phyloP scores from a whole-genome alignment of 2,888 invertebrate species.

The Trisateles emortualis region DNA sequence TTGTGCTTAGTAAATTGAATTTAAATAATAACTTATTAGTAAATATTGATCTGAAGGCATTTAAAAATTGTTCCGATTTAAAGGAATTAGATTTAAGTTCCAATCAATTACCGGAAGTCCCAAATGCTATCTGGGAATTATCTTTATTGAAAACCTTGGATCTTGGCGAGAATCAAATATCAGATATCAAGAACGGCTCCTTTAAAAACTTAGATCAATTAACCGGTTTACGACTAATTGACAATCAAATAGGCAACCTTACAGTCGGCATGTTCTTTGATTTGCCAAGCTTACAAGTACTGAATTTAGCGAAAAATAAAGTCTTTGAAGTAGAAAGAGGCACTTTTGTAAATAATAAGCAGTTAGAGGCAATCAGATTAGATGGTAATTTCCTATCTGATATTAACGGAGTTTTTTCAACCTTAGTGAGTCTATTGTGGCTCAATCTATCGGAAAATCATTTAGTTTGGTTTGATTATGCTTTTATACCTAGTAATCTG shows the following conservation, averaged over 20 bases:
- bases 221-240: slow-evolving; percentile 94
- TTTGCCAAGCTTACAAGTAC: slow-evolving; percentile 92
- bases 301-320: slow-evolving; percentile 96
- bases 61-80: slow-evolving; percentile 95
- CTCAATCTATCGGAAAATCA: slow-evolving; percentile 96
- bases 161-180: slow-evolving; percentile 96
- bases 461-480: slow-evolving; percentile 97
- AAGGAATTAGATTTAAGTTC: slow-evolving; percentile 96
- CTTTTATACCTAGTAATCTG: slow-evolving; percentile 94
- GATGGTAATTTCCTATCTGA: slow-evolving; percentile 96
- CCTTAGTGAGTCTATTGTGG: slow-evolving; percentile 93
- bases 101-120: slow-evolving; percentile 93
- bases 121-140: slow-evolving; percentile 93
- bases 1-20: slow-evolving; percentile 93
- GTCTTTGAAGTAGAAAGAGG: slow-evolving; percentile 94
- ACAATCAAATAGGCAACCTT: slow-evolving; percentile 95
- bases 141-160: slow-evolving; percentile 95
- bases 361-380: slow-evolving; percentile 94
- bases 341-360: slow-evolving; percentile 93
- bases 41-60: slow-evolving; percentile 92
- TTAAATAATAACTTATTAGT: slow-evolving; percentile 94
- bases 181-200: slow-evolving; percentile 93
- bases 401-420: slow-evolving; percentile 95
- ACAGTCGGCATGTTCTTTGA: slow-evolving; percentile 95
- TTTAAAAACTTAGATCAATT: slow-evolving; percentile 95